phyloP scores from a whole-genome alignment of 2,797 vertebrate species.

The Arremon aurantiirostris region DNA sequence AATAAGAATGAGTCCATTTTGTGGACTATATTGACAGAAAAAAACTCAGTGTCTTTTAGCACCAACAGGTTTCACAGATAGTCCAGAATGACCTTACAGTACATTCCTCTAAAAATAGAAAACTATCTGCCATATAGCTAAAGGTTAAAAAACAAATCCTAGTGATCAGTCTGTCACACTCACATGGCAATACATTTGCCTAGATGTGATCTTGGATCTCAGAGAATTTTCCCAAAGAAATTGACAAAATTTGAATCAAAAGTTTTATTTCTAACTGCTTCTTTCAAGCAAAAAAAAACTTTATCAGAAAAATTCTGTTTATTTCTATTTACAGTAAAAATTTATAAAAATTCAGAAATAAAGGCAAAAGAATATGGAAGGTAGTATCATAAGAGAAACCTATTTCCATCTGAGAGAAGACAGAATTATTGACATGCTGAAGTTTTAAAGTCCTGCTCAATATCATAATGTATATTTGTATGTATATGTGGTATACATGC shows the following conservation, averaged over 20 bases:
- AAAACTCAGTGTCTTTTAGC: neutral
- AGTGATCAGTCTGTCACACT: neutral
- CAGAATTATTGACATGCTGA: neutral
- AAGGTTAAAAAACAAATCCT: neutral
- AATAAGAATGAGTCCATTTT: slow-evolving; percentile 3
- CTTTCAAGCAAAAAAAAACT: neutral
- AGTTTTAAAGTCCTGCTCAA: neutral
- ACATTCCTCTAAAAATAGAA: neutral
- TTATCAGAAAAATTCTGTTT: neutral
- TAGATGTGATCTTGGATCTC: neutral
- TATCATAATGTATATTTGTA: neutral
- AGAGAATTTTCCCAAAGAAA: neutral
- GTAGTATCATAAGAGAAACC: neutral
- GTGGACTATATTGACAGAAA: neutral
- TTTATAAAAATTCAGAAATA: neutral
- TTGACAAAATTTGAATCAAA: neutral
- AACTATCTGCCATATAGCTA: neutral
- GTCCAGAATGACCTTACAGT: neutral
- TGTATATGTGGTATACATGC: neutral
- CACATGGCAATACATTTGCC: neutral
- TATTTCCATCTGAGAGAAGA: neutral
- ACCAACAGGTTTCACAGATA: neutral
- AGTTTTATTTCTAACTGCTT: neutral
- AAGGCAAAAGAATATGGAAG: neutral
- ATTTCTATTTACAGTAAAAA: neutral